phyloP scores from a whole-genome alignment of 2,797 vertebrate genomes.

The Eulemur rubriventer region DNA sequence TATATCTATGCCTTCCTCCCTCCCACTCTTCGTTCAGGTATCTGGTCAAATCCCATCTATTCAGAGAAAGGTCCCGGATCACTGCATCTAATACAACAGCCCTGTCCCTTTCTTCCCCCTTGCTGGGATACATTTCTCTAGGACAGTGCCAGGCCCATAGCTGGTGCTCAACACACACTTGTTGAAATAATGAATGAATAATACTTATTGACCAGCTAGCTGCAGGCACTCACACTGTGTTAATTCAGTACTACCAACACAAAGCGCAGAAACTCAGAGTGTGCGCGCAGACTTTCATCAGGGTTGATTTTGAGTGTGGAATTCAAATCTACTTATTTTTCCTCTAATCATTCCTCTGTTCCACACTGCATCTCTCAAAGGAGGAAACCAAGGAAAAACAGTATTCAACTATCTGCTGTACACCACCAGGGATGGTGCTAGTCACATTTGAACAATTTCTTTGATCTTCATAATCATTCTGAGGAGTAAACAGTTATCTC shows the following conservation, averaged over 20 bases:
- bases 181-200: slow-evolving; percentile 2
- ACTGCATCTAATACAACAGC: background rate
- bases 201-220: background rate
- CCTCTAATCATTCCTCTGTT: background rate
- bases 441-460: background rate
- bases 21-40: background rate
- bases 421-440: background rate
- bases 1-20: background rate
- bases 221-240: background rate
- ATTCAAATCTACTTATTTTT: background rate
- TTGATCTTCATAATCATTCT: slow-evolving; percentile 7
- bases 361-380: background rate
- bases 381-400: background rate
- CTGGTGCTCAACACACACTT: background rate
- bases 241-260: background rate
- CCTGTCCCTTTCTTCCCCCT: background rate
- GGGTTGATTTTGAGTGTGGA: background rate
- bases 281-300: background rate
- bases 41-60: background rate
- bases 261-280: background rate
- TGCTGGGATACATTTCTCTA: background rate
- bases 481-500: background rate
- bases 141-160: background rate
- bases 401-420: background rate
- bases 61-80: background rate